Base-by-base conservation (phyloP, 2,113 vertebrate genomes). In the Phrynosoma platyrhinos region DNA sequence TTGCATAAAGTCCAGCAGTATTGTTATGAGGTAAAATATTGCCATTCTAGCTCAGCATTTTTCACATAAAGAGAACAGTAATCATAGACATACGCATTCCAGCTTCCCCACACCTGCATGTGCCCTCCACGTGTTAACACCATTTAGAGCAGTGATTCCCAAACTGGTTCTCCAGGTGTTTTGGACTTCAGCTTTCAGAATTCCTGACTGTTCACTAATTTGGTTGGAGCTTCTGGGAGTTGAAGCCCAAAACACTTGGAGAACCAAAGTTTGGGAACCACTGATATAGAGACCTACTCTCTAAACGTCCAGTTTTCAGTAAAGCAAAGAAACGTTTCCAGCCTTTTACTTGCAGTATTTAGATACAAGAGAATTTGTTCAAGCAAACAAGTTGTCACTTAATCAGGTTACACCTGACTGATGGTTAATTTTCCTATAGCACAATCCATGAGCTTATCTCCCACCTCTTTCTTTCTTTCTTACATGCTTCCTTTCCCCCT, bases 1-100 rank as follows among this genome's bases (percentile, higher is more conserved):
- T 95, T 99, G 69, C 98, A 99, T 91, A 98, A 99, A 94, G 99
- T 99, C 86, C 98, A 99, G 55, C 98, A 99, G 96, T 98, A 98
- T 93, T 99, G 98, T 92, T 99, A 98, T 27, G 98, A 99, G 96
- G 99, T 99, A 93, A 94, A 95, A 87, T 4, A 81, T 88, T 84
- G 42, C 16, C 90, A 27, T 13, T 3, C 79, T 68, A 52, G 9
- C 30, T 83, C 78, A 16, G 30, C 80, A 2, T 74, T 18, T 87
- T 86, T 30, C 14, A 58, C 14, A 86, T 13, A 25, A 53, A 8
- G n/a, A 91, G 85, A 53, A 10, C 30, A 68, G 21, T 1, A 3
- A 52, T 64, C 42, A 16, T 18, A 81, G 66, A 69, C 58, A 62
- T 62, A 62, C 18, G 58, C 58, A 62, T 62, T 62, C 58, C 58